A percentile compares a stretch with the other conserved stretches of the same genome.
Evolutionary conservation across 2,113 vertebrate species (phyloP).

Genomic region (Seriola dumerili): DNA sequence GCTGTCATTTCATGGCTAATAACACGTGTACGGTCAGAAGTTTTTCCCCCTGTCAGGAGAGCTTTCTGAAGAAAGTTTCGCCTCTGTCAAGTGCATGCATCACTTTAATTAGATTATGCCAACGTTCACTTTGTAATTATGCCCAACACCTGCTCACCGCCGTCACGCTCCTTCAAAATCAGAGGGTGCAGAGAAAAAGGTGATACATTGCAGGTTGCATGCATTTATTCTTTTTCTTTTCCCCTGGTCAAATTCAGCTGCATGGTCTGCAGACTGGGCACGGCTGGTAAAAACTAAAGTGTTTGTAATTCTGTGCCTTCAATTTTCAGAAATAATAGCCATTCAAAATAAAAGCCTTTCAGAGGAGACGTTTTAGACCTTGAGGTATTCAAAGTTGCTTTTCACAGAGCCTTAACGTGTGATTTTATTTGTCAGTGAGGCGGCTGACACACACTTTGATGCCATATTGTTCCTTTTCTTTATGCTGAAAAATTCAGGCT

Average conservation of each 20-base stretch:
- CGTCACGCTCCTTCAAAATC: neutral
- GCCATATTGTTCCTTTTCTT: slow-evolving; percentile 7
- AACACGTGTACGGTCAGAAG: neutral
- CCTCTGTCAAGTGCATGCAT: slow-evolving; percentile 19
- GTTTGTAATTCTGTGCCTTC: neutral
- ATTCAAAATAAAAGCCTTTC: slow-evolving; percentile 11
- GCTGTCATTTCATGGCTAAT: slow-evolving; percentile 10
- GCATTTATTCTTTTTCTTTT: neutral
- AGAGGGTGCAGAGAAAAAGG: neutral
- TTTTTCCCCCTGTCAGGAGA: neutral
- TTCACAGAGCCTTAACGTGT: neutral
- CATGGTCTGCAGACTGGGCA: neutral
- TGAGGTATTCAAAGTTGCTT: slow-evolving; percentile 16
- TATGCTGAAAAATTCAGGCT: neutral
- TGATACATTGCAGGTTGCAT: slow-evolving; percentile 15
- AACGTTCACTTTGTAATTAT: slow-evolving; percentile 29
- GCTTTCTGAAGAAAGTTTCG: neutral
- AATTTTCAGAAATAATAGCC: neutral
- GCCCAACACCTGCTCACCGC: slow-evolving; percentile 10
- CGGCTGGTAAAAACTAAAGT: neutral
- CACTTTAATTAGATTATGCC: slow-evolving; percentile 52
- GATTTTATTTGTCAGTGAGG: neutral
- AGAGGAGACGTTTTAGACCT: slow-evolving; percentile 10
- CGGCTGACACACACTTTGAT: slow-evolving; percentile 23
- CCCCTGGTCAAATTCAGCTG: neutral